phyloP scores from a whole-genome alignment of 2,113 vertebrate species.

The Siniperca knerii region DNA sequence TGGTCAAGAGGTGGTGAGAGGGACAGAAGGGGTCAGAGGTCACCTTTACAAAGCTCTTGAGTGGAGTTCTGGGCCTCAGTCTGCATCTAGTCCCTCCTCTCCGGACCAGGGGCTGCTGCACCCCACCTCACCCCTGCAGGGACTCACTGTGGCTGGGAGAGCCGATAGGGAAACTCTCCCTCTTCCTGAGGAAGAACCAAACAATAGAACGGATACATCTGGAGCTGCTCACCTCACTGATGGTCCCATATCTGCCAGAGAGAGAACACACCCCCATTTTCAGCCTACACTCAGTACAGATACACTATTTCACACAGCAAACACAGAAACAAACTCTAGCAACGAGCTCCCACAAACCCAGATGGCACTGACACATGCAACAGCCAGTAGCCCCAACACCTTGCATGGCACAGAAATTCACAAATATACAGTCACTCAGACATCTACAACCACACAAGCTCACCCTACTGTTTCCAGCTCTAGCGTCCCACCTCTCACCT shows the following conservation, averaged over 20 bases:
- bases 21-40: constrained; percentile 35
- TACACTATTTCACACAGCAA: constrained; percentile 11
- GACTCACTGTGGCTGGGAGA: constrained; percentile 62
- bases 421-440: constrained; percentile 11
- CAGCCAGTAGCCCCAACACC: not conserved
- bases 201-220: constrained; percentile 86
- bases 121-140: constrained; percentile 52
- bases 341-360: not conserved
- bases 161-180: constrained; percentile 76
- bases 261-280: constrained; percentile 61
- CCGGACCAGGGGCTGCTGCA: constrained; percentile 18
- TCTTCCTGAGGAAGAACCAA: constrained; percentile 83
- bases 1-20: constrained; percentile 27
- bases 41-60: constrained; percentile 9
- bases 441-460: not conserved
- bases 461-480: constrained; percentile 1
- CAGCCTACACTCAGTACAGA: constrained; percentile 19
- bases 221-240: constrained; percentile 60
- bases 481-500: not conserved
- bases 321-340: not conserved
- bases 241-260: constrained; percentile 23
- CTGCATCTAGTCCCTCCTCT: constrained; percentile 45
- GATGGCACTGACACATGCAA: not conserved
- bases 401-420: not conserved
- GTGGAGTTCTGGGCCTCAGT: not conserved